These are phyloP conservation scores for Cyphomyrus discorhynchus DNA, from an alignment of 2,113 vertebrate species.

Conservation along the genomic window DNA sequence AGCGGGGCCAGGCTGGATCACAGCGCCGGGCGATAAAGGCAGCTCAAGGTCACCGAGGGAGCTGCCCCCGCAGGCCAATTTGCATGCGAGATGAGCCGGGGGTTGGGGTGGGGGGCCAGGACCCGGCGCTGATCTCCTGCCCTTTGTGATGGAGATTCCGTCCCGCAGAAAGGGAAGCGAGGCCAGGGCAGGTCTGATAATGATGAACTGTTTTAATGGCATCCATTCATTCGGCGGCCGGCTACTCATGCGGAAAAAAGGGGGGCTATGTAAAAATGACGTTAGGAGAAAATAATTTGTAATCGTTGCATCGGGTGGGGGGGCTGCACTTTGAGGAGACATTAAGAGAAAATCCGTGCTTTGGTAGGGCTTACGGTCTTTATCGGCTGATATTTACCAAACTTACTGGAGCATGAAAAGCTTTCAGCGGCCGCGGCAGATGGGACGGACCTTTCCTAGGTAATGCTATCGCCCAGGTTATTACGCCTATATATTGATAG, in stretches of 20 bases:
- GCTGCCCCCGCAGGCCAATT: slow-evolving; percentile 67
- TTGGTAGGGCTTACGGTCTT: slow-evolving; percentile 73
- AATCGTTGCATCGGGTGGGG: slow-evolving; percentile 73
- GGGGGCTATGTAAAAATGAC: slow-evolving; percentile 83
- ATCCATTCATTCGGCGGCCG: slow-evolving; percentile 74
- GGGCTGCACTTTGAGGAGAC: slow-evolving; percentile 79
- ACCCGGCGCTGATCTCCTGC: slow-evolving; percentile 74
- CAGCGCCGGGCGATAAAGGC: slow-evolving; percentile 66
- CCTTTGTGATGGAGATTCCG: slow-evolving; percentile 85
- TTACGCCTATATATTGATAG: slow-evolving; percentile 83
- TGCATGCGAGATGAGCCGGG: slow-evolving; percentile 75
- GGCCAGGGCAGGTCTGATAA: slow-evolving; percentile 73
- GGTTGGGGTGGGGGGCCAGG: slow-evolving; percentile 56
- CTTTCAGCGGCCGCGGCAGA: slow-evolving; percentile 79
- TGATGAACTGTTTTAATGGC: slow-evolving; percentile 88
- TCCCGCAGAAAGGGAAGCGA: slow-evolving; percentile 61
- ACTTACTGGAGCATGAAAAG: slow-evolving; percentile 82
- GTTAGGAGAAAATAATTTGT: slow-evolving; percentile 87
- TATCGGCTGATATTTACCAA: slow-evolving; percentile 86
- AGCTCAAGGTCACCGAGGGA: slow-evolving; percentile 72
- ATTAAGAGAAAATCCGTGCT: slow-evolving; percentile 82
- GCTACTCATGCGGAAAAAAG: slow-evolving; percentile 83
- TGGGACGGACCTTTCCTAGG: slow-evolving; percentile 78
- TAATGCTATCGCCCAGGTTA: slow-evolving; percentile 80
- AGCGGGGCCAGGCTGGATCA: slow-evolving; percentile 59